Percentiles rank a stretch among this genome's conserved stretches.
phyloP scores from a whole-genome alignment of 64 coral and sea anemone genomes.

The Montipora cactus region DNA sequence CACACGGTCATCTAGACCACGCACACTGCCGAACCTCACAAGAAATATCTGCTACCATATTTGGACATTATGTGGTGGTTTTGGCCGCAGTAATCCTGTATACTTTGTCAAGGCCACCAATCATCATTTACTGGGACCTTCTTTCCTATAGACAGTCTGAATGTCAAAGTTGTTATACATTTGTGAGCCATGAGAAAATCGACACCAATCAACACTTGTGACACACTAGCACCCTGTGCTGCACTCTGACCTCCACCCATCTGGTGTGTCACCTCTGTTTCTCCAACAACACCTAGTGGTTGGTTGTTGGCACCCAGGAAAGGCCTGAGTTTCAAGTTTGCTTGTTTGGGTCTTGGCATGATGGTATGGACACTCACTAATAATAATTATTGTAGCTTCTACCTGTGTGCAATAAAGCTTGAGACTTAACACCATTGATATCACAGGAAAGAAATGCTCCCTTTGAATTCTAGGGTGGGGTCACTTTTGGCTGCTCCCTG shows the following conservation, averaged over 20 bases:
- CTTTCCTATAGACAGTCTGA: not conserved
- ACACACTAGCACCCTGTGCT: slow-evolving; percentile 27
- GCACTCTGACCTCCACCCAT: not conserved
- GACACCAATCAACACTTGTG: slow-evolving; percentile 46
- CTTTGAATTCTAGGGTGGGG: slow-evolving; percentile 6
- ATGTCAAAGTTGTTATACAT: slow-evolving; percentile 27
- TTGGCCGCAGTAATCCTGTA: slow-evolving; percentile 29
- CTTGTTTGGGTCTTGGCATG: not conserved
- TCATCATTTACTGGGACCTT: slow-evolving; percentile 11
- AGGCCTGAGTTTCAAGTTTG: not conserved
- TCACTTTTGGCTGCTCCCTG: slow-evolving; percentile 13
- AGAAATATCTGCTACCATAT: slow-evolving; percentile 16
- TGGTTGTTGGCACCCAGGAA: slow-evolving; percentile 34
- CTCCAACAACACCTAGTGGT: slow-evolving; percentile 19
- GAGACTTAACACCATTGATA: slow-evolving; percentile 9
- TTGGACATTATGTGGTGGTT: slow-evolving; percentile 30
- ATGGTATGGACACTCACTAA: slow-evolving; percentile 15
- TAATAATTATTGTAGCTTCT: slow-evolving; percentile 21
- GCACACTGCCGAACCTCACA: not conserved
- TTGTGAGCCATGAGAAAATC: slow-evolving; percentile 59
- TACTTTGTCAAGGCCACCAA: slow-evolving; percentile 21
- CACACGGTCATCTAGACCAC: not conserved
- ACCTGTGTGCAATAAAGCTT: slow-evolving; percentile 3
- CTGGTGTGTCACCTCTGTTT: slow-evolving; percentile 14
- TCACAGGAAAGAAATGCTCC: slow-evolving; percentile 8